Conservation (phyloP, 2,113 vertebrate genomes). For the Psettodes erumei region DNA sequence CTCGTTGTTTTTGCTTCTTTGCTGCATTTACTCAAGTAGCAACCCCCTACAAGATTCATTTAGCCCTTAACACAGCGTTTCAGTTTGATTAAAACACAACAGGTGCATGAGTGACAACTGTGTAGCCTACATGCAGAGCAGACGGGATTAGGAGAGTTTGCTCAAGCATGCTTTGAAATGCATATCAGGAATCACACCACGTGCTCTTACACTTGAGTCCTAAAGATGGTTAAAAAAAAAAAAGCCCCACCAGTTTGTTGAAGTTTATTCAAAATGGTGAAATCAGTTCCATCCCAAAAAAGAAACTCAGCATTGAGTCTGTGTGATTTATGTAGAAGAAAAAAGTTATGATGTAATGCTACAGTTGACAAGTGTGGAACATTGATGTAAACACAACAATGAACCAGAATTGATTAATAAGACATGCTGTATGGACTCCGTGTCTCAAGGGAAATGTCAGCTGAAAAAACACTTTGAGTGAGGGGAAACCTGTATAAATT, state of each 20-base stretch:
- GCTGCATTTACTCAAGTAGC: constrained; percentile 46
- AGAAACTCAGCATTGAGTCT: constrained; percentile 6
- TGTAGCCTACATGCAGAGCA: constrained; percentile 8
- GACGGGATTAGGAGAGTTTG: constrained; percentile 23
- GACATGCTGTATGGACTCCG: constrained; percentile 1
- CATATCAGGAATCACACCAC: constrained; percentile 7
- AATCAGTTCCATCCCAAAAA: neutral
- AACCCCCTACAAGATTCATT: constrained; percentile 26
- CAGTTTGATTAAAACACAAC: constrained; percentile 45
- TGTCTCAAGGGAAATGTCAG: neutral
- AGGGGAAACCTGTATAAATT: constrained; percentile 5
- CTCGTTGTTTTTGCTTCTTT: constrained; percentile 51
- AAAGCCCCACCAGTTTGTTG: constrained; percentile 8
- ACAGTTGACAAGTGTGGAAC: neutral
- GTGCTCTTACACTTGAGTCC: constrained; percentile 16
- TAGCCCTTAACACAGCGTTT: constrained; percentile 17
- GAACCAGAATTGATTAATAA: constrained; percentile 22
- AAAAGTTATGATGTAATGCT: constrained; percentile 15
- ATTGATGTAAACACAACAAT: constrained; percentile 11
- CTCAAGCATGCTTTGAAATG: constrained; percentile 15
- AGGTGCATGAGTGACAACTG: constrained; percentile 32
- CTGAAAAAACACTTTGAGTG: neutral
- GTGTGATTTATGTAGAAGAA: constrained; percentile 2
- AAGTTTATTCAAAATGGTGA: constrained; percentile 27
- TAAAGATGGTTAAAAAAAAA: constrained; percentile 27